Base-by-base conservation (phyloP, 2,888 invertebrate species). In the Diloba caeruleocephala region DNA sequence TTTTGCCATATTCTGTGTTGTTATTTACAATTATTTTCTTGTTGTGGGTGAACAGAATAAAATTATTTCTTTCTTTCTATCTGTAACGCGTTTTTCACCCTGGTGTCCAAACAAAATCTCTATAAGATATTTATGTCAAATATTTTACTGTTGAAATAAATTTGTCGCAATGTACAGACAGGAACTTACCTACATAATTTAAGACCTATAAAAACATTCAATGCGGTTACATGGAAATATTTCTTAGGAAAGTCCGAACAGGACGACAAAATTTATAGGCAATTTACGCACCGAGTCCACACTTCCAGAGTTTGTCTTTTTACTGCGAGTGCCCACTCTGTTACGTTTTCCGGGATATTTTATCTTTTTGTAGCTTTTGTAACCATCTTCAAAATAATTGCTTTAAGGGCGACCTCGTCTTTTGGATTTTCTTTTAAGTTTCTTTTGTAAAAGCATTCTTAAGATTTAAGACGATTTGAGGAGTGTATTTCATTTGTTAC, bases 201-300 rank as follows among this genome's bases (percentile, higher is more conserved):
- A 57, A 55, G 38, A 43, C 15, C 45, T 25, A 48, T 28, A 53
- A 45, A 67, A 68, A 46, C 33, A 57, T 71, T 63, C 9, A 28
- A 32, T 37, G 31, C 41, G 31, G 44, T 33, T 10, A 25, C n/a
- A n/a, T 21, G 14, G 21, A 52, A 58, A 62, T 58, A 37, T 56
- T 52, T 58, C 33, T 50, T 48, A 33, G 37, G 23, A 41, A 65
- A 39, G 34, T 10, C 41, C 23, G 42, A 42, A 34, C 15, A 36
- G 39, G 36, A 28, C 13, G 28, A 48, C 32, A 51, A 57, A 68
- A 75, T 73, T 75, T 76, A 75, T 77, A 48, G 72, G 57, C 75
- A 68, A 75, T 77, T 75, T 60, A 61, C 42, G 43, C 60, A 64
- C 50, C 43, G 54, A 51, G 44, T 56, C 49, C 58, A 60, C 62